Base-by-base conservation (phyloP, 2,797 vertebrate genomes). In the Helicolenus hilgendorfi region DNA sequence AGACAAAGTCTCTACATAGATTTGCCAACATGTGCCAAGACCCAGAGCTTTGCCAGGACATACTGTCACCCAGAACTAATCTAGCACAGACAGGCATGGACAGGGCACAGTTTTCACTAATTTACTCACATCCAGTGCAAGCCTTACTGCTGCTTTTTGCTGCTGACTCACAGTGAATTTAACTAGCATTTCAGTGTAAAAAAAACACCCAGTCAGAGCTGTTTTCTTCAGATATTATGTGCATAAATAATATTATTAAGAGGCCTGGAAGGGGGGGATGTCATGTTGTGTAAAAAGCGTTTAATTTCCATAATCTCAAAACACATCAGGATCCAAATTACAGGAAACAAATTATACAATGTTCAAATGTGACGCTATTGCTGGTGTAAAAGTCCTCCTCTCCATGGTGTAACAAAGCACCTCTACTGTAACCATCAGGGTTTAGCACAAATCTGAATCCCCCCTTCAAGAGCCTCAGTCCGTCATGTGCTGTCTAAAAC, bases 21-120 rank as follows among this genome's bases (percentile, higher is more conserved):
- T 91, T 88, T 87, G 76, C 75, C 77, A 82, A 70, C 45, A 55
- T 85, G 83, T 88, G 92, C 91, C 83, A 91, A 92, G 91, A 94
- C 69, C 69, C 36, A 62, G 63, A 85, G 89, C 86, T 85, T 78
- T 92, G 87, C 89, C 89, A 94, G 88, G 86, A 85, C 69, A 81
- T 24, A 84, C 83, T 91, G 89, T 95, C 94, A 92, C 87, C 89
- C 85, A 89, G 81, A 93, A 92, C 88, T 92, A 95, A 92, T 92
- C 89, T 91, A 85, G 88, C 75, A 85, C 85, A 89, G 90, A 84
- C 79, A 84, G 67, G 31, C 84, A 77, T 60, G 38, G 81, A 80
- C 79, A 88, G 69, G 59, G n/a, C 71, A 86, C 70, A 67, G 82
- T 86, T 88, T 94, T 86, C 36, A 68, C 84, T 88, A 58, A 86